Base-by-base conservation (phyloP, 2,113 vertebrate genomes). In the Pterocles burchelli region DNA sequence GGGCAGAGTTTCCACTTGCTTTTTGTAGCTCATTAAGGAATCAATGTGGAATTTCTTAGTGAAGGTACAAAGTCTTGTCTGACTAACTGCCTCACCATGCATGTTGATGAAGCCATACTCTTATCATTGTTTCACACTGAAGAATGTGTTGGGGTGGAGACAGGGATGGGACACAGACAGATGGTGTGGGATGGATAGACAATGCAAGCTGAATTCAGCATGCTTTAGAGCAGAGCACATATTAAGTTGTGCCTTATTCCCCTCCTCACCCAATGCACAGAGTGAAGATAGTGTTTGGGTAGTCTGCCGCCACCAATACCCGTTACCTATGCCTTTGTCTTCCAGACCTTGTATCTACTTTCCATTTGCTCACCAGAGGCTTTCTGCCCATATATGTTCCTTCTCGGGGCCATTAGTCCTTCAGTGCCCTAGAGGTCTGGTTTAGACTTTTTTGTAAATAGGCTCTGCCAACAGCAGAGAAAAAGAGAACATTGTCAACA, bases 181-280 rank as follows among this genome's bases (percentile, higher is more conserved):
- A n/a, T 0, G 1, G 31, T 18, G 20, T 55, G 21, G 14, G 9
- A 17, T 72, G 12, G 20, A 33, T 21, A 13, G 4, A 14, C 38
- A 87, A 33, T 26, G 48, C 25, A 63, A 51, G 28, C 57, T 70
- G 49, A 38, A 12, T 61, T 68, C 14, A 20, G 14, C 0, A 10
- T 36, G 45, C 54, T 61, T 80, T 65, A 57, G 11, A 52, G 54
- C 33, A 57, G 33, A 38, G 61, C 25, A 46, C 6, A 5, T 4
- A 18, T 2, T 41, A n/a, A 49, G 11, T 61, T 6, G 0, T 45
- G 17, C 48, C 18, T 49, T 66, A 24, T 71, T 92, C 28, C 19
- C 9, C 41, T 51, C 1, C 38, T 72, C 24, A 17, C 16, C 10
- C 20, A 55, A 10, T 8, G 16, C n/a, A 36, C 1, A 0, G 22